Conservation (phyloP, 2,888 invertebrate genomes). For the Cinara cedri region DNA sequence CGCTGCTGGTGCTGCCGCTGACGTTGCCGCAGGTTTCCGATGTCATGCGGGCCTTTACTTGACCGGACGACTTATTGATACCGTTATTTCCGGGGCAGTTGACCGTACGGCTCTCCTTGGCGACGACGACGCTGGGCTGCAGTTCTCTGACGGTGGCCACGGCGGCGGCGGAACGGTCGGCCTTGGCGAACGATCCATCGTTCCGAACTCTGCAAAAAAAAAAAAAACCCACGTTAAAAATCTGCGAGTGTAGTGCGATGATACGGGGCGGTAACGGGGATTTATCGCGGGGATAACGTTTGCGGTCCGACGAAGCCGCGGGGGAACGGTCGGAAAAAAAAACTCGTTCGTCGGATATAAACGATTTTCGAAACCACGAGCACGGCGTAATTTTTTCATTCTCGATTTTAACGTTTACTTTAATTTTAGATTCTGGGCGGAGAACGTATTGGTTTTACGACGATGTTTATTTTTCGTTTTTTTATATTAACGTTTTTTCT, state of each 20-base stretch:
- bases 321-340: no score
- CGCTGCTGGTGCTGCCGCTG: no score
- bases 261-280: no score
- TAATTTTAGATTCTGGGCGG: no score
- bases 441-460: no score
- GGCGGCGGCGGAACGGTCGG: conserved; percentile 29
- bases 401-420: no score
- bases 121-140: conserved; percentile 15
- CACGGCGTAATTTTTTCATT: neutral
- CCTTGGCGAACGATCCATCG: conserved; percentile 44
- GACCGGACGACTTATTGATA: conserved; percentile 35
- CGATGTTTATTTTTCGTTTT: no score
- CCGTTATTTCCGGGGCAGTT: neutral
- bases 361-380: neutral
- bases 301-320: no score
- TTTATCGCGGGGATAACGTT: no score
- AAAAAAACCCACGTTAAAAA: neutral
- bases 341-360: no score
- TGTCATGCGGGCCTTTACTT: conserved; percentile 41
- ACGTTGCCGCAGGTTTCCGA: conserved; percentile 48
- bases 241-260: neutral
- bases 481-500: no score
- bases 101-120: conserved; percentile 32
- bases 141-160: conserved; percentile 50
- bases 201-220: conserved; percentile 39